These are phyloP conservation scores for Mizuhopecten yessoensis DNA, from an alignment of 1,140 invertebrate genomes.

Conservation along the genomic window DNA sequence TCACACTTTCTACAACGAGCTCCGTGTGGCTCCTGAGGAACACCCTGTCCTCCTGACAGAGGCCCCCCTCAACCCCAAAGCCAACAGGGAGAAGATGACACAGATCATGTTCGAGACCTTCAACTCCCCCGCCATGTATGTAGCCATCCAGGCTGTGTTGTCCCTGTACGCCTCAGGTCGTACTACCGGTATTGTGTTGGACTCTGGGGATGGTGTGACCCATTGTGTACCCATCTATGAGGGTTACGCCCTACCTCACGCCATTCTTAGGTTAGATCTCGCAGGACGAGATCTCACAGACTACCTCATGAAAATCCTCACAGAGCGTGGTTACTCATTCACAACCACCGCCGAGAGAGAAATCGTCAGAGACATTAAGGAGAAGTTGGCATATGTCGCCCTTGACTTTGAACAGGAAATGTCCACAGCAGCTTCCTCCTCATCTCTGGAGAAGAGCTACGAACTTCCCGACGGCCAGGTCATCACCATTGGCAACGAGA, in stretches of 20 bases:
- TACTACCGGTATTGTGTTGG: slow-evolving; percentile 86
- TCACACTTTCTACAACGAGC: slow-evolving; percentile 85
- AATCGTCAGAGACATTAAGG: slow-evolving; percentile 85
- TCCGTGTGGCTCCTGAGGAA: slow-evolving; percentile 85
- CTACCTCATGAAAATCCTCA: slow-evolving; percentile 97
- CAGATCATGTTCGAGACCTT: slow-evolving; percentile 86
- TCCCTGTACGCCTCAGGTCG: slow-evolving; percentile 46
- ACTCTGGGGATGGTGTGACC: slow-evolving; percentile 96
- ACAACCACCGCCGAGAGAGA: slow-evolving; percentile 88
- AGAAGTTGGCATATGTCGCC: slow-evolving; percentile 96
- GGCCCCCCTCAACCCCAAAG: slow-evolving; percentile 80
- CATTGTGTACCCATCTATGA: slow-evolving; percentile 96
- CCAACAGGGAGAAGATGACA: slow-evolving; percentile 92
- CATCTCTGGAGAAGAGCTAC: slow-evolving; percentile 82
- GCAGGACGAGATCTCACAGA: slow-evolving; percentile 97
- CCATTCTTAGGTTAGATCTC: slow-evolving; percentile 94
- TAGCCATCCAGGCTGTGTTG: slow-evolving; percentile 90
- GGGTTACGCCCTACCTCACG: slow-evolving; percentile 89
- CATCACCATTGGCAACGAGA: slow-evolving; percentile 83
- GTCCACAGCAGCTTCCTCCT: slow-evolving; percentile 90
- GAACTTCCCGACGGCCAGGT: slow-evolving; percentile 84
- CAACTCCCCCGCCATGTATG: slow-evolving; percentile 97
- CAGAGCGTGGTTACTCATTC: slow-evolving; percentile 97
- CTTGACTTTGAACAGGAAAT: slow-evolving; percentile 98
- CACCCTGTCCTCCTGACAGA: slow-evolving; percentile 82